phyloP scores from a whole-genome alignment of 2,797 vertebrate genomes.

The Euthynnus affinis region DNA sequence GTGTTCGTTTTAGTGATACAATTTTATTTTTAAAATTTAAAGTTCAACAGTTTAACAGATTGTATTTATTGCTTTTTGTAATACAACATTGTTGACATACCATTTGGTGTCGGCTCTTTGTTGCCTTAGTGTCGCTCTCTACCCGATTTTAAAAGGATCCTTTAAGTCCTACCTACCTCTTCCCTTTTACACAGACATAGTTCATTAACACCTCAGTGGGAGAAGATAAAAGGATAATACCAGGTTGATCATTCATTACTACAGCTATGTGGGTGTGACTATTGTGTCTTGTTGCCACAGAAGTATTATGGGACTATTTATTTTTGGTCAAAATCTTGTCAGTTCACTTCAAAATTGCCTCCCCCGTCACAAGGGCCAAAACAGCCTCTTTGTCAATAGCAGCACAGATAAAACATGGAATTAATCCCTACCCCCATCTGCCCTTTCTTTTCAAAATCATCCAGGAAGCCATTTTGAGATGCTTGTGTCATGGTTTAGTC shows the following conservation, averaged over 20 bases:
- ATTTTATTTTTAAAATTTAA: no score
- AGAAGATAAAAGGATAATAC: constrained; percentile 55
- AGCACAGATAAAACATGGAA: constrained; percentile 36
- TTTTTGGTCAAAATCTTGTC: constrained; percentile 32
- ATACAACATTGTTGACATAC: no score
- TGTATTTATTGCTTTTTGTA: no score
- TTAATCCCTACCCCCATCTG: constrained; percentile 40
- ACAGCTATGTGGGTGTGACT: constrained; percentile 36
- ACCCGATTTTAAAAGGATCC: no score
- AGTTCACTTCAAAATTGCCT: constrained; percentile 15
- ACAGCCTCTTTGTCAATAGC: constrained; percentile 28
- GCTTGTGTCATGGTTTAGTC: constrained; percentile 26
- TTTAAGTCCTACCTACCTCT: no score
- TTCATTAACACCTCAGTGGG: constrained; percentile 35
- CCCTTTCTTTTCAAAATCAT: constrained; percentile 28
- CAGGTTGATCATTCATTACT: constrained; percentile 56
- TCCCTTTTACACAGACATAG: not conserved
- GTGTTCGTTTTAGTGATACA: no score
- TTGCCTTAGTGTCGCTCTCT: no score
- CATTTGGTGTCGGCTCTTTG: no score
- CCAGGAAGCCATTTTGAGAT: constrained; percentile 33
- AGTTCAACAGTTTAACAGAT: no score
- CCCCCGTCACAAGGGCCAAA: constrained; percentile 20
- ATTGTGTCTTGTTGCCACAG: constrained; percentile 30
- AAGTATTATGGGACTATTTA: constrained; percentile 25